These are phyloP conservation scores for Apotomis turbidana DNA, from an alignment of 2,888 invertebrate species.

Conservation along the genomic window DNA sequence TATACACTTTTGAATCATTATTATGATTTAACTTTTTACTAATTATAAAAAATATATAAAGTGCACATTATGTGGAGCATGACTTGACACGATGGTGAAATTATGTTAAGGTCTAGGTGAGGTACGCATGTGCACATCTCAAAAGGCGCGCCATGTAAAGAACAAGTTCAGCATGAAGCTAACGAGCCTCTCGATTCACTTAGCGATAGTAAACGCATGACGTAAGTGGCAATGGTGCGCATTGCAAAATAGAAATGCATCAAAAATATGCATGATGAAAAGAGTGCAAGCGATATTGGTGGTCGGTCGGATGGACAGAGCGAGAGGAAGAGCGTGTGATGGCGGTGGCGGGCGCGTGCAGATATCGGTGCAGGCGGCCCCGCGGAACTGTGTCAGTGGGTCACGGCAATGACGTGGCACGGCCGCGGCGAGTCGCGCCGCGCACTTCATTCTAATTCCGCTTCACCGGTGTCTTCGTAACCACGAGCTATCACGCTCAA, in stretches of 20 bases:
- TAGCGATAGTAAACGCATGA: conserved; percentile 24
- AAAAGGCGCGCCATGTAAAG: conserved; percentile 2
- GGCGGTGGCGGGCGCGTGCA: conserved; percentile 67
- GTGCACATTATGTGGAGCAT: conserved; percentile 15
- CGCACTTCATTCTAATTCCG: conserved; percentile 83
- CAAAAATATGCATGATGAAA: conserved; percentile 37
- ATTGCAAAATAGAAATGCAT: conserved; percentile 37
- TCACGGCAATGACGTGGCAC: conserved; percentile 87
- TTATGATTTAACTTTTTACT: conserved; percentile 4
- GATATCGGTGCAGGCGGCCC: conserved; percentile 83
- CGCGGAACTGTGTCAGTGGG: conserved; percentile 88
- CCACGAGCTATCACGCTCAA: conserved; percentile 56
- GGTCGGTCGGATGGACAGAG: conserved; percentile 9
- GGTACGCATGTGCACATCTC: conserved; percentile 25
- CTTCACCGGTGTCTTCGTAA: conserved; percentile 75
- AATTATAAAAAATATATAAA: neutral
- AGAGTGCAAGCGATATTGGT: conserved; percentile 28
- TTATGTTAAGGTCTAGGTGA: conserved; percentile 33
- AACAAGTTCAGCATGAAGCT: conserved; percentile 18
- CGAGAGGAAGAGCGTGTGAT: conserved; percentile 64
- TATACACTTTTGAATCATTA: conserved; percentile 19
- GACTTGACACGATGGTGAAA: conserved; percentile 24
- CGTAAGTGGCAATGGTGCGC: conserved; percentile 25
- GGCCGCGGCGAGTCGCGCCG: conserved; percentile 75
- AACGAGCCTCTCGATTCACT: conserved; percentile 13